Evolutionary conservation across 2,888 invertebrate species (phyloP).

Genomic region (Leptodirus hochenwartii): DNA sequence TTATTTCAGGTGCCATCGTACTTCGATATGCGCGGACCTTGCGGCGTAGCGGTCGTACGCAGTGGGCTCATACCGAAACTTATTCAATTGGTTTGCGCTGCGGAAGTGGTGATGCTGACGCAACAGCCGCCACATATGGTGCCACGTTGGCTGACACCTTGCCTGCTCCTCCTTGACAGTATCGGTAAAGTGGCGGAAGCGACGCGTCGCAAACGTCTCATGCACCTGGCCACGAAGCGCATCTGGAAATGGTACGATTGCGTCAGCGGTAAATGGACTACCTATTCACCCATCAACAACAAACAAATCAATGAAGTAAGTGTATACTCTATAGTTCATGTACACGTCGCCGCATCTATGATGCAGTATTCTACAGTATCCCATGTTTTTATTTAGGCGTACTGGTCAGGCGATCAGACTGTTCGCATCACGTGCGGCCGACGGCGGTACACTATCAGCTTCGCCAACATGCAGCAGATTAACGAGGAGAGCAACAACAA

Average conservation of each 20-base stretch:
- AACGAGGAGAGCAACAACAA: slow-evolving; percentile 73
- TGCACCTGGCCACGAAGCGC: slow-evolving; percentile 39
- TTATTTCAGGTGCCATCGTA: slow-evolving; percentile 27
- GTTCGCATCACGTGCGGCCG: slow-evolving; percentile 54
- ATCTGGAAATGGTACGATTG: slow-evolving; percentile 75
- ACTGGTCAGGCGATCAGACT: slow-evolving; percentile 48
- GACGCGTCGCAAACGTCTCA: slow-evolving; percentile 42
- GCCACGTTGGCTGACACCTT: slow-evolving; percentile 59
- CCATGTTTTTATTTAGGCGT: too few species aligned
- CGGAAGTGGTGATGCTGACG: slow-evolving; percentile 18
- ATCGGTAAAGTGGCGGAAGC: slow-evolving; percentile 57
- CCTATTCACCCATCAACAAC: slow-evolving; percentile 53
- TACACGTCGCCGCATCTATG: too few species aligned
- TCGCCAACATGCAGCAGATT: slow-evolving; percentile 63
- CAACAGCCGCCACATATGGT: slow-evolving; percentile 23
- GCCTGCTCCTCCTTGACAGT: slow-evolving; percentile 55
- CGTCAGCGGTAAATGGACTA: slow-evolving; percentile 61
- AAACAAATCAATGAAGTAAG: slow-evolving; percentile 56
- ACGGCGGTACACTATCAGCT: slow-evolving; percentile 57
- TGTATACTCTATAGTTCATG: too few species aligned
- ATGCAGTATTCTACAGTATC: too few species aligned
- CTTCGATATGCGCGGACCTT: slow-evolving; percentile 45
- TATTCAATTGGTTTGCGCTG: slow-evolving; percentile 24
- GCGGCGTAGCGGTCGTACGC: slow-evolving; percentile 35
- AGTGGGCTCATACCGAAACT: slow-evolving; percentile 21